Evolutionary conservation across 1,140 invertebrate species (phyloP), one percentile per base, ranked within the genome.

Genomic region (Chrysopa pallens): DNA sequence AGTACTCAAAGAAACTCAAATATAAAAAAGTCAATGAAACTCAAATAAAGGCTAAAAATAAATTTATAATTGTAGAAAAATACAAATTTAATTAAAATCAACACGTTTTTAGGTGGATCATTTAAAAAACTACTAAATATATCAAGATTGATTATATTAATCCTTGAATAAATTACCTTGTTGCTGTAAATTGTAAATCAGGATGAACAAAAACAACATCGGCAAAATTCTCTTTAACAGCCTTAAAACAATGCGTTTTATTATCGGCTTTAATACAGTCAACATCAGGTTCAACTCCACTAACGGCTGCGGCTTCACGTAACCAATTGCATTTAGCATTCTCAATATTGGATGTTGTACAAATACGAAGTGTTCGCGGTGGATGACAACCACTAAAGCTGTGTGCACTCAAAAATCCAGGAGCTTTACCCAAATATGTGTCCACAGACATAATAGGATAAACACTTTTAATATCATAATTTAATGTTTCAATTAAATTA

Each of bases 251-350:
- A 6, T 69, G 63, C 0, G 62, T 55, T 15, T 60, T 51, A 31
- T 60, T 66, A 7, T 53, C 50, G 29, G 68, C 63, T 40, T 70
- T 60, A 0, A 73, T 52, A 48, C 84, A 89, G 31, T 75, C 70
- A 8, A 88, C 61, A n/a, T 72, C 66, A 0, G 84, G 84, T 44
- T 77, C 68, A 0, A 87, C 61, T 1, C 81, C 79, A 50, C 80
- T 74, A 1, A 78, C 74, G 4, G 70, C 61, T 0, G 76, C 70
- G 0, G 75, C 76, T 51, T 81, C 74, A 47, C 72, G 68, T 48
- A 87, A 52, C 74, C 76, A 81, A 8, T 72, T 66, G 52, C 85
- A 89, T 51, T 88, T 87, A 28, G 70, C 66, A 29, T 72, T 68
- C 45, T 79, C 76, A 1, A 76, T 52, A 31, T 74, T 67, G 0